Evolutionary conservation across 2,888 invertebrate genomes (phyloP).

Genomic region (Habrosyne pyritoides): DNA sequence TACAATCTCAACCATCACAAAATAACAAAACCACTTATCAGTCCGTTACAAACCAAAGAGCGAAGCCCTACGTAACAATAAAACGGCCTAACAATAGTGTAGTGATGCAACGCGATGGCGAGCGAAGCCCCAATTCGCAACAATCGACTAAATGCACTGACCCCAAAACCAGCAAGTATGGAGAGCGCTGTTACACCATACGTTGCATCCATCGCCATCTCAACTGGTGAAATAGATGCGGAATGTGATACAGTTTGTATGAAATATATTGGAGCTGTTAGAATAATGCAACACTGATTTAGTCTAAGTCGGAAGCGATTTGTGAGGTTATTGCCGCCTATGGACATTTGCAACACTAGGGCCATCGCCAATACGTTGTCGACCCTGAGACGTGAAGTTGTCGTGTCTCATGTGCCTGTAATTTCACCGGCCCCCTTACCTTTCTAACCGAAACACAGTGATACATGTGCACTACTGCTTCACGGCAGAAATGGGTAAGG

Average conservation of each 20-base stretch:
- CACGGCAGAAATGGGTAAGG: no score
- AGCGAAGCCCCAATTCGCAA: slow-evolving; percentile 5
- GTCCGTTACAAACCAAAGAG: not conserved
- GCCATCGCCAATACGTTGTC: no score
- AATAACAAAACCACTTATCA: not conserved
- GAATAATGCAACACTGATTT: not conserved
- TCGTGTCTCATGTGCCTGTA: no score
- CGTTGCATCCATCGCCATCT: slow-evolving; percentile 11
- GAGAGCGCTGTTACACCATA: slow-evolving; percentile 11
- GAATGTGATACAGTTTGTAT: not conserved
- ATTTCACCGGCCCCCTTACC: no score
- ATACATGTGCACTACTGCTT: no score
- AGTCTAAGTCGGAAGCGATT: no score
- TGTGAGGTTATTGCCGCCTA: no score
- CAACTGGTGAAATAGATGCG: slow-evolving; percentile 6
- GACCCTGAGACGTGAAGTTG: no score
- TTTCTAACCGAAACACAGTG: no score
- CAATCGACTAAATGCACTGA: slow-evolving; percentile 14
- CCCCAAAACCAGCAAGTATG: slow-evolving; percentile 12
- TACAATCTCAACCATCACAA: not conserved
- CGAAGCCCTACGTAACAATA: not conserved
- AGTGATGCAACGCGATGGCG: slow-evolving; percentile 3
- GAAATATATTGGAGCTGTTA: not conserved
- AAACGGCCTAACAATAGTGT: slow-evolving; percentile 2
- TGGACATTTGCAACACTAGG: no score